These are phyloP conservation scores for Rhagophthalmus giganteus DNA, from an alignment of 2,888 invertebrate genomes.

Conservation along the genomic window DNA sequence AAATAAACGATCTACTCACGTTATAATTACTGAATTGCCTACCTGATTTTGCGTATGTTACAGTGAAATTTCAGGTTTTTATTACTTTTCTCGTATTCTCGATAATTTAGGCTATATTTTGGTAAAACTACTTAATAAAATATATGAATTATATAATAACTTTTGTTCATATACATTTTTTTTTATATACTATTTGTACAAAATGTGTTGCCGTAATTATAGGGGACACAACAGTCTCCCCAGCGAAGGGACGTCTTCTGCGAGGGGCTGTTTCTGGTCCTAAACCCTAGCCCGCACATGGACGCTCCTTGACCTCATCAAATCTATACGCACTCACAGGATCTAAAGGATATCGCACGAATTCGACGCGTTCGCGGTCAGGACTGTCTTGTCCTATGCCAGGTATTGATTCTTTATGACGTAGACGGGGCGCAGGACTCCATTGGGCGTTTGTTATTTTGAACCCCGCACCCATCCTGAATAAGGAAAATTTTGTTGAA, in stretches of 20 bases:
- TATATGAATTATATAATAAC: constrained; percentile 28
- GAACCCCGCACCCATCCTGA: constrained; percentile 41
- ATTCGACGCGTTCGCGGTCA: constrained; percentile 46
- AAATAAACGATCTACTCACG: no score
- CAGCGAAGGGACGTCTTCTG: constrained; percentile 95
- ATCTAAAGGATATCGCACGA: constrained; percentile 42
- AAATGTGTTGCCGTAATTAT: constrained; percentile 29
- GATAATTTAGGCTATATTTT: constrained; percentile 22
- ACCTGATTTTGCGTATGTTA: no score
- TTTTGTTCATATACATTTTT: constrained; percentile 25
- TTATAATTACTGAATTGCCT: no score
- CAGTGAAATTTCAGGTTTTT: not conserved
- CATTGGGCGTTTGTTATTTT: constrained; percentile 39
- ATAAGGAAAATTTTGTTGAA: constrained; percentile 52
- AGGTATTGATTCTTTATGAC: constrained; percentile 54
- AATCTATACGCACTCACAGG: constrained; percentile 35
- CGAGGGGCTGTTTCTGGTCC: constrained; percentile 94
- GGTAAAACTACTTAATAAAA: constrained; percentile 30
- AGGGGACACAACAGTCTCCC: constrained; percentile 83
- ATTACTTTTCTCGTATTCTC: not conserved
- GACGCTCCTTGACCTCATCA: constrained; percentile 61
- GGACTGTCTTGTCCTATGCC: constrained; percentile 47
- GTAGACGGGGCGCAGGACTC: constrained; percentile 46
- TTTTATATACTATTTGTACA: constrained; percentile 24
- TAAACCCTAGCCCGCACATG: constrained; percentile 96